Evolutionary conservation across 2,113 vertebrate genomes (phyloP).

Genomic region (Chrysochloris asiatica): DNA sequence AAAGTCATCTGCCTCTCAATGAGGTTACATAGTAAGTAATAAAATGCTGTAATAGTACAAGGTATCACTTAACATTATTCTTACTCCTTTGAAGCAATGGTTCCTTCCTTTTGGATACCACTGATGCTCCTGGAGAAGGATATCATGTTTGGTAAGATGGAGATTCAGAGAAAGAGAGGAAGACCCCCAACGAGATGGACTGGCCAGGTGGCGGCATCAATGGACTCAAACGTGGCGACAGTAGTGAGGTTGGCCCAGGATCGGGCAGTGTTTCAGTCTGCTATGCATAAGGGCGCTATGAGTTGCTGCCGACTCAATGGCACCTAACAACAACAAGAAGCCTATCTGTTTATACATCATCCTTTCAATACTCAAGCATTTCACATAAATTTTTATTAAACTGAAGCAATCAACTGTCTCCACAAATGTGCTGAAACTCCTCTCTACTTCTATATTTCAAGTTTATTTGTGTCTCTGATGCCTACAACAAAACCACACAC

Average conservation of each 20-base stretch:
- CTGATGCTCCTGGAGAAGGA: too few relatives aligned
- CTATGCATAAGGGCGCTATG: too few relatives aligned
- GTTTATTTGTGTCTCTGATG: neutral
- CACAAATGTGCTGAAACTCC: neutral
- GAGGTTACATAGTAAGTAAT: constrained; percentile 22
- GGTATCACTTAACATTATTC: neutral
- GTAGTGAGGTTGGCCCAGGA: too few relatives aligned
- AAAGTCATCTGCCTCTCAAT: neutral
- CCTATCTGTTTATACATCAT: constrained; percentile 5
- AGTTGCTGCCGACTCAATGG: too few relatives aligned
- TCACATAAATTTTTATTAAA: constrained; percentile 30
- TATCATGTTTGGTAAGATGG: too few relatives aligned
- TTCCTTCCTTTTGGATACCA: neutral
- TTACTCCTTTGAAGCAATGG: constrained; percentile 5
- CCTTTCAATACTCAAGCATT: neutral
- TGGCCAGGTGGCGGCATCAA: too few relatives aligned
- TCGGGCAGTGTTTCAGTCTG: too few relatives aligned
- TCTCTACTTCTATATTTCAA: constrained; percentile 16
- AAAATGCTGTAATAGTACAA: neutral
- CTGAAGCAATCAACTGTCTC: neutral
- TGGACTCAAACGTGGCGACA: too few relatives aligned
- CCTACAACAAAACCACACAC: constrained; percentile 20
- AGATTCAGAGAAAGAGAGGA: too few relatives aligned
- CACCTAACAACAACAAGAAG: too few relatives aligned
- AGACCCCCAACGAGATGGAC: too few relatives aligned